A percentile compares a stretch with the other conserved stretches of the same genome.
Evolutionary conservation across 2,888 invertebrate genomes (phyloP).

Genomic region (Philhelius pedissequus): DNA sequence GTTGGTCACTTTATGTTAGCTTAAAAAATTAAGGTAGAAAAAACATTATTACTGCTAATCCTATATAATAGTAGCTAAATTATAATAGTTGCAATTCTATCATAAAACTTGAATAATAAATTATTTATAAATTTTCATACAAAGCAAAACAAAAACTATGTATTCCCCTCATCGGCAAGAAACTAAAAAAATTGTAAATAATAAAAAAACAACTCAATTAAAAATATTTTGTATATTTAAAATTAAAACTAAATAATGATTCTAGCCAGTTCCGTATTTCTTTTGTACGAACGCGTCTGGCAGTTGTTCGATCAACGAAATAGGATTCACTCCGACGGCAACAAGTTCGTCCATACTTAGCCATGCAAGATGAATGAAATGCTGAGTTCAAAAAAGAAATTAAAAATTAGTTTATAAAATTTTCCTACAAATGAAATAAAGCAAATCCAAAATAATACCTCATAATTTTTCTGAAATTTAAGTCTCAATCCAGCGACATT

Average conservation of each 20-base stretch:
- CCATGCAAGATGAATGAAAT: slow-evolving; percentile 86
- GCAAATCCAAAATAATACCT: slow-evolving; percentile 68
- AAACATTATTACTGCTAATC: no score
- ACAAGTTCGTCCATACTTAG: slow-evolving; percentile 86
- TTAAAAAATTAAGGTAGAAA: no score
- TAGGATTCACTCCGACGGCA: slow-evolving; percentile 87
- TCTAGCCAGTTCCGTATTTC: slow-evolving; percentile 81
- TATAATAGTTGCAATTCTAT: no score
- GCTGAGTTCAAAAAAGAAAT: slow-evolving; percentile 80
- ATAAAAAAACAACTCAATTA: neutral
- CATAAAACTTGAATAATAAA: no score
- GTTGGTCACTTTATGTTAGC: no score
- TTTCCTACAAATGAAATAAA: neutral
- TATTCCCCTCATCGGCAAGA: no score
- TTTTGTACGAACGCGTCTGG: slow-evolving; percentile 86
- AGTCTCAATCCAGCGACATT: slow-evolving; percentile 31
- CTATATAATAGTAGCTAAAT: no score
- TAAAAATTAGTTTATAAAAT: neutral
- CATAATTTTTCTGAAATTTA: slow-evolving; percentile 71
- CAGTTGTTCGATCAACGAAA: slow-evolving; percentile 84
- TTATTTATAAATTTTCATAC: no score
- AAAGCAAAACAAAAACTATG: no score
- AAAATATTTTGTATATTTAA: neutral
- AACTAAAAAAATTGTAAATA: no score
- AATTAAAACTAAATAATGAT: neutral